Evolutionary conservation across 2,797 vertebrate species (phyloP).

Genomic region (Bradypodion ventrale): DNA sequence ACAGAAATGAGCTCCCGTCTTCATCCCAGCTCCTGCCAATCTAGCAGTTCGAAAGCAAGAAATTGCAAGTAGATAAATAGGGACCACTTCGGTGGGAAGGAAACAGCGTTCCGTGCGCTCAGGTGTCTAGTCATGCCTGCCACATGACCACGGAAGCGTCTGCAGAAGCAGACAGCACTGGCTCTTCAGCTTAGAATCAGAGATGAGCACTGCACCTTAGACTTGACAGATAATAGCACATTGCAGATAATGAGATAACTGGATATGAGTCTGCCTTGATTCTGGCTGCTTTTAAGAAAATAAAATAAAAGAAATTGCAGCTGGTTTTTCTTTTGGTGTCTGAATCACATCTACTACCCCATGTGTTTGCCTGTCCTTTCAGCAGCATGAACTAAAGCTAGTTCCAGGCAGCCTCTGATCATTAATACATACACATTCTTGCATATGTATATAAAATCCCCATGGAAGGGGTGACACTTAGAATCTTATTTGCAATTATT

Average conservation of each 20-base stretch:
- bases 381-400: conserved; percentile 1
- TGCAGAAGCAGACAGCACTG: too few species aligned
- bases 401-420: background rate
- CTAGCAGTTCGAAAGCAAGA: too few species aligned
- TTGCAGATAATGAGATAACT: background rate
- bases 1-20: too few species aligned
- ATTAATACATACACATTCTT: conserved; percentile 24
- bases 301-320: background rate
- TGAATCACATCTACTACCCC: background rate
- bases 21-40: too few species aligned
- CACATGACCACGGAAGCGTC: too few species aligned
- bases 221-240: background rate
- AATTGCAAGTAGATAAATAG: too few species aligned
- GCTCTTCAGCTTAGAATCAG: too few species aligned
- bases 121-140: too few species aligned
- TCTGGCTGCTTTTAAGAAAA: background rate
- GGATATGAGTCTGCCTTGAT: background rate
- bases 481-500: conserved; percentile 57
- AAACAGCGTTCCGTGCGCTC: too few species aligned
- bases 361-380: background rate
- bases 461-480: conserved; percentile 52
- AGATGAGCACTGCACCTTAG: too few species aligned
- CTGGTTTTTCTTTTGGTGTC: background rate
- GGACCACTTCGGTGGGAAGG: too few species aligned
- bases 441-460: conserved; percentile 42